Percentiles rank a stretch among this genome's conserved stretches.
Conservation (phyloP, 92 coral and sea anemone species). For the Montipora capitata region DNA sequence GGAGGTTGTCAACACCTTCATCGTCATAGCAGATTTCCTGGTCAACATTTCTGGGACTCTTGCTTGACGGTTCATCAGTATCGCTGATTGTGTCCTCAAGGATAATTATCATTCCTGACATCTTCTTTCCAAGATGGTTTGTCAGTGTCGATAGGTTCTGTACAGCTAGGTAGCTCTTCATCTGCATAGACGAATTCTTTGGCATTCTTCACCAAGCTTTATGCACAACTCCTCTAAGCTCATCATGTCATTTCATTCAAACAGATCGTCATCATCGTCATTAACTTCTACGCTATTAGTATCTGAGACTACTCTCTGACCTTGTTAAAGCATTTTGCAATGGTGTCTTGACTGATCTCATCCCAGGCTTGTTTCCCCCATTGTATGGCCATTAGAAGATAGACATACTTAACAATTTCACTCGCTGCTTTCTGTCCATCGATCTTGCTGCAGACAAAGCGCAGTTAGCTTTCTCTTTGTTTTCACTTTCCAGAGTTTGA, state of each 20-base stretch:
- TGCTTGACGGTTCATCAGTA: conserved; percentile 22
- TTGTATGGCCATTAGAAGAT: conserved; percentile 1
- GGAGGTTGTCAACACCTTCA: conserved; percentile 13
- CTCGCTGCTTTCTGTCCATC: too few species aligned
- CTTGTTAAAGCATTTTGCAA: not conserved
- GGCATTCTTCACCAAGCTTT: too few species aligned
- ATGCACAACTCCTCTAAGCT: too few species aligned
- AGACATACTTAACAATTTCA: not conserved
- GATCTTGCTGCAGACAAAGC: too few species aligned
- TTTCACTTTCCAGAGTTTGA: too few species aligned
- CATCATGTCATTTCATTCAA: not conserved
- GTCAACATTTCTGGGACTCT: conserved; percentile 8
- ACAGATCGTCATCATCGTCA: too few species aligned
- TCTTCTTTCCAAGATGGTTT: conserved; percentile 8
- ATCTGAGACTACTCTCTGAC: too few species aligned
- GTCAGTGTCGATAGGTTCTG: conserved; percentile 15
- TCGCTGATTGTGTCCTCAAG: conserved; percentile 12
- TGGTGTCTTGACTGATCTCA: not conserved
- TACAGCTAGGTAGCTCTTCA: conserved; percentile 9
- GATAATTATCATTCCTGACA: conserved; percentile 27
- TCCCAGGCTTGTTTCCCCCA: conserved; percentile 46
- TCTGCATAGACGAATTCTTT: not conserved
- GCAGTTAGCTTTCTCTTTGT: too few species aligned
- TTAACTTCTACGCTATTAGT: too few species aligned
- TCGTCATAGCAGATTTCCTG: conserved; percentile 8